Base-by-base conservation (phyloP, 1,140 invertebrate species). In the Eubasilissa regina region DNA sequence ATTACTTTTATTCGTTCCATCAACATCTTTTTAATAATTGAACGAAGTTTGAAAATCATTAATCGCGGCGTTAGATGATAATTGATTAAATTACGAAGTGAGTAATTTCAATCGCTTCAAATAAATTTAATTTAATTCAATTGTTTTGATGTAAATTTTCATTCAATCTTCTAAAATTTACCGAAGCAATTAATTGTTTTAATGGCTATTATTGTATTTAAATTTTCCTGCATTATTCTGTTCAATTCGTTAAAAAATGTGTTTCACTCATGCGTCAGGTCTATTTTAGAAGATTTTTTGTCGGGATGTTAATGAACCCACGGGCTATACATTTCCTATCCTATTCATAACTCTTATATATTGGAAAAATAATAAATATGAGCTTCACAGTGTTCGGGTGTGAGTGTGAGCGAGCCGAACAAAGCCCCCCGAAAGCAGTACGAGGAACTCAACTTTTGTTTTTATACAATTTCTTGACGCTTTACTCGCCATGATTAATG, bases 391-490 rank as follows among this genome's bases (percentile, higher is more conserved):
- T n/a, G 60, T 64, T 64, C 35, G 60, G 35, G 60, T 43, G 19
- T 47, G 7, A 45, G 64, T 17, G 19, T 47, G 7, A 45, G 64
- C 9, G 64, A 47, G 43, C n/a, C 72, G 75, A 81, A 81, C 80
- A 81, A 81, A 81, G 80, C 75, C 70, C 60, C 55, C 45, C 17
- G 21, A 73, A 73, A 47, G 21, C 44, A 15, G 66, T 66, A 64
- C 60, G 80, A 48, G 66, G 75, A 81, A 74, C 60, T 60, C 47
- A 77, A 55, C 75, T 81, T 81, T 81, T 81, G 80, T 81, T 81
- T 81, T 81, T 81, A 81, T 81, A 78, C 74, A 78, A 75, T 75
- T 68, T 81, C 75, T 73, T 81, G 76, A 81, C 80, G 80, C 78
- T 77, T 78, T 78, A 58, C 64, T 44, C 68, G 60, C 55, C 35